Percentiles rank a stretch among this genome's conserved stretches.
Evolutionary conservation across 2,113 vertebrate species (phyloP).

Genomic region (Rhizomys pruinosus): DNA sequence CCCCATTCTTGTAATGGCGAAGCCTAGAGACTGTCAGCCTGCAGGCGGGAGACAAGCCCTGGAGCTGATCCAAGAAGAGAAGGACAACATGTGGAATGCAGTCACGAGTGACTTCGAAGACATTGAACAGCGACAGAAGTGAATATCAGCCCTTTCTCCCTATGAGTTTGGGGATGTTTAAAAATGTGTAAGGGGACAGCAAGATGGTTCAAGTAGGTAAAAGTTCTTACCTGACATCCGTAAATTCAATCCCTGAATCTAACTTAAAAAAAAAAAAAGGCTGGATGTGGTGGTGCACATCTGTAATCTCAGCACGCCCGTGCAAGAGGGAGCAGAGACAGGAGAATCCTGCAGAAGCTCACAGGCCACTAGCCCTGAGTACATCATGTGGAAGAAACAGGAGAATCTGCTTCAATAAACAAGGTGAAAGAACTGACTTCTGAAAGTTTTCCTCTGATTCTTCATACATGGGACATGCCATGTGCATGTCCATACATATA

Average conservation of each 20-base stretch:
- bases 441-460: not conserved
- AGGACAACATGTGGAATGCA: too few relatives aligned
- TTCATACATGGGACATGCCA: too few relatives aligned
- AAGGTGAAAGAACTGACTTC: not conserved
- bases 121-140: too few relatives aligned
- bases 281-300: not conserved
- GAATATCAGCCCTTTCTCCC: not conserved
- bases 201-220: not conserved
- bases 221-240: not conserved
- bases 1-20: too few relatives aligned
- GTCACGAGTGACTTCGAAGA: too few relatives aligned
- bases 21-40: too few relatives aligned
- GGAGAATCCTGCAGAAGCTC: not conserved
- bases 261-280: too few relatives aligned
- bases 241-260: not conserved
- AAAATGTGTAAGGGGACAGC: not conserved
- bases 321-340: not conserved
- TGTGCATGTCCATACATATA: not conserved
- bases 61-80: too few relatives aligned
- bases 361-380: not conserved
- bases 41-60: too few relatives aligned
- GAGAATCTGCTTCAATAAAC: not conserved
- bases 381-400: not conserved
- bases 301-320: not conserved
- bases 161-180: constrained; percentile 5